A percentile compares a stretch with the other conserved stretches of the same genome.
Conservation (phyloP, 2,113 vertebrate genomes). For the Chaetodon auriga region DNA sequence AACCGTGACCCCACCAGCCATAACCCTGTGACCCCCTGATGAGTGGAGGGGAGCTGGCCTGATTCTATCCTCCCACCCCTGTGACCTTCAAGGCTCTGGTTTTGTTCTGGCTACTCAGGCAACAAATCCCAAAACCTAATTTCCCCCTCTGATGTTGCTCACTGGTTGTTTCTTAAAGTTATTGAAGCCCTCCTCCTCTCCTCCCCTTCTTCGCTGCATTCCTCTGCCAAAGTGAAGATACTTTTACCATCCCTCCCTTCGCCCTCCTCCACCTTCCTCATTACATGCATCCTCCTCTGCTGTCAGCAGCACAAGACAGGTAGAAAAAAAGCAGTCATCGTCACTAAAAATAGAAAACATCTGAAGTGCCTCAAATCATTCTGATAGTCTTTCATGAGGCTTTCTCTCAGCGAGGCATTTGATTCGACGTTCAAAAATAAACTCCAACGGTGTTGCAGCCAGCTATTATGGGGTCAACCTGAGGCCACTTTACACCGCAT, state of each 20-base stretch:
- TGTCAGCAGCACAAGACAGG: conserved; percentile 57
- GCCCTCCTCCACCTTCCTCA: conserved; percentile 52
- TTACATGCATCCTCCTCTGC: conserved; percentile 60
- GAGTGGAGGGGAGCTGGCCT: conserved; percentile 55
- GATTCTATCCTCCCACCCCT: conserved; percentile 58
- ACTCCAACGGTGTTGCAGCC: conserved; percentile 50
- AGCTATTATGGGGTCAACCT: conserved; percentile 57
- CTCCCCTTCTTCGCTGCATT: conserved; percentile 44
- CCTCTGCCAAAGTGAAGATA: conserved; percentile 60
- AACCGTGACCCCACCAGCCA: conserved; percentile 53
- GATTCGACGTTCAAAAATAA: conserved; percentile 72
- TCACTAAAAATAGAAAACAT: conserved; percentile 76
- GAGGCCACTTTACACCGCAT: conserved; percentile 56
- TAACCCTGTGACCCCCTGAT: conserved; percentile 66
- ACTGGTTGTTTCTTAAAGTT: conserved; percentile 57
- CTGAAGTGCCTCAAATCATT: conserved; percentile 71
- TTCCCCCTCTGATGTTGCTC: conserved; percentile 72
- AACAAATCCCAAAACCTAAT: conserved; percentile 80
- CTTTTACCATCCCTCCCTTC: conserved; percentile 21
- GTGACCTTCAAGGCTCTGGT: conserved; percentile 63
- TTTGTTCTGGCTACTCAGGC: conserved; percentile 74
- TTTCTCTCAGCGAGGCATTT: conserved; percentile 62
- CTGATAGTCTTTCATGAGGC: conserved; percentile 73
- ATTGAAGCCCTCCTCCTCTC: conserved; percentile 33
- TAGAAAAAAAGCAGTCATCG: conserved; percentile 55